These are phyloP conservation scores for Columba livia DNA, from an alignment of 2,113 vertebrate genomes.

Conservation along the genomic window DNA sequence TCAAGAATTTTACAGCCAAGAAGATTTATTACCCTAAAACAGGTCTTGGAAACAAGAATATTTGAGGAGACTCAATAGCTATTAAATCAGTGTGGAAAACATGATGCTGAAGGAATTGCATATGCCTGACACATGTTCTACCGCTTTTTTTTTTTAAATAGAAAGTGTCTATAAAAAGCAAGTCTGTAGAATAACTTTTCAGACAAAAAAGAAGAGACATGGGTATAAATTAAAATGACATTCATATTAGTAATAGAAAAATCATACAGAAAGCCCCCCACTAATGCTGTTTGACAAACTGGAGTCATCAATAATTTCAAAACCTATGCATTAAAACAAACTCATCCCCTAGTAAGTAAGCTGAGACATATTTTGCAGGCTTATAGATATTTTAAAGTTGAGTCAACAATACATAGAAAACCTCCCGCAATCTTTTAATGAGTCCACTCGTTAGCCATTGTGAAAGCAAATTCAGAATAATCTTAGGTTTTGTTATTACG, in stretches of 20 bases:
- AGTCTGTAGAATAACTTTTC: background rate
- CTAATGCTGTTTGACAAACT: background rate
- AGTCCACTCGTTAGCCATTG: background rate
- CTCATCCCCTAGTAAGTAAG: background rate
- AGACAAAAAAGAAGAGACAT: background rate
- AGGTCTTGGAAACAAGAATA: slow-evolving; percentile 42
- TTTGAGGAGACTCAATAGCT: slow-evolving; percentile 42
- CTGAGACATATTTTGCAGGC: background rate
- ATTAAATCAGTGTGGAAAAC: slow-evolving; percentile 63
- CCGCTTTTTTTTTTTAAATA: background rate
- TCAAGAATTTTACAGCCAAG: slow-evolving; percentile 51
- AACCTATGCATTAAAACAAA: background rate
- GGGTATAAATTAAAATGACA: background rate
- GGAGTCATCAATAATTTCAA: slow-evolving; percentile 5
- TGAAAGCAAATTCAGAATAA: slow-evolving; percentile 10
- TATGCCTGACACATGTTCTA: slow-evolving; percentile 49
- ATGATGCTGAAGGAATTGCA: slow-evolving; percentile 55
- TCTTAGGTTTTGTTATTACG: slow-evolving; percentile 25
- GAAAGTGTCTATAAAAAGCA: background rate
- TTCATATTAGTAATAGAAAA: background rate
- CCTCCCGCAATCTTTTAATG: background rate
- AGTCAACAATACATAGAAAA: slow-evolving; percentile 44
- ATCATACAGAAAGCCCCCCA: background rate
- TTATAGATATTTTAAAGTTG: slow-evolving; percentile 15
- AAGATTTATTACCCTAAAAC: slow-evolving; percentile 47